Evolutionary conservation across 2,888 invertebrate genomes (phyloP).

Genomic region (Bembecia ichneumoniformis): DNA sequence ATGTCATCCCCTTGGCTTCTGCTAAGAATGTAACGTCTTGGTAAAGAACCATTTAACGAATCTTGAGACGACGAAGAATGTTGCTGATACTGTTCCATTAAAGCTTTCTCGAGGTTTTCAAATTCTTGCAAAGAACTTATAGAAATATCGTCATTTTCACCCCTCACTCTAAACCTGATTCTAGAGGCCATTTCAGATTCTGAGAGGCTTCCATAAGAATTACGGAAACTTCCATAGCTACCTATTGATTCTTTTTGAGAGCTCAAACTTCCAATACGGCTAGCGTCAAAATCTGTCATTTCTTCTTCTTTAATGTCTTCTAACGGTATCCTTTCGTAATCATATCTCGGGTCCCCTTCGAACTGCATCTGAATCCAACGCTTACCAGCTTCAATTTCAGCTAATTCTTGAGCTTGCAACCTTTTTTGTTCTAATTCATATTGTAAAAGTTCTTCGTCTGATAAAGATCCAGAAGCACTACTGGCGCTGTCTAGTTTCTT

Average conservation of each 20-base stretch:
- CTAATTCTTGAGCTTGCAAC: conserved; percentile 60
- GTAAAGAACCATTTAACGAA: conserved; percentile 86
- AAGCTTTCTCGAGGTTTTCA: conserved; percentile 89
- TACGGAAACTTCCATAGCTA: conserved; percentile 85
- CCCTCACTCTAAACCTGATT: conserved; percentile 85
- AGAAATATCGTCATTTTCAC: conserved; percentile 94
- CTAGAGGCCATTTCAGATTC: conserved; percentile 90
- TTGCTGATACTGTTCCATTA: conserved; percentile 83
- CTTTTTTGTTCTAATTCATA: conserved; percentile 79
- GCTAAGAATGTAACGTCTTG: conserved; percentile 78
- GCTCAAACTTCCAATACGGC: conserved; percentile 82
- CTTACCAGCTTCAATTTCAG: conserved; percentile 80
- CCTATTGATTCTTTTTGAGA: conserved; percentile 86
- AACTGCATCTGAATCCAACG: conserved; percentile 94
- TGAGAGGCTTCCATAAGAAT: conserved; percentile 92
- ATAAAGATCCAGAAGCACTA: conserved; percentile 70
- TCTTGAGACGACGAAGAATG: conserved; percentile 87
- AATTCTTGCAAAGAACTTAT: conserved; percentile 95
- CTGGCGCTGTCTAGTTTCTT: conserved; percentile 75
- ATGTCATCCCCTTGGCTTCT: conserved; percentile 88
- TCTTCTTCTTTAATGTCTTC: conserved; percentile 96
- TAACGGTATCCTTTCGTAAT: conserved; percentile 85
- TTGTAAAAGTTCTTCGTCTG: conserved; percentile 74
- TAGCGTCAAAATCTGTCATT: conserved; percentile 87
- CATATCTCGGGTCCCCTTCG: conserved; percentile 82